Evolutionary conservation across 2,888 invertebrate species (phyloP).

Genomic region (Azorinus chamasolen): DNA sequence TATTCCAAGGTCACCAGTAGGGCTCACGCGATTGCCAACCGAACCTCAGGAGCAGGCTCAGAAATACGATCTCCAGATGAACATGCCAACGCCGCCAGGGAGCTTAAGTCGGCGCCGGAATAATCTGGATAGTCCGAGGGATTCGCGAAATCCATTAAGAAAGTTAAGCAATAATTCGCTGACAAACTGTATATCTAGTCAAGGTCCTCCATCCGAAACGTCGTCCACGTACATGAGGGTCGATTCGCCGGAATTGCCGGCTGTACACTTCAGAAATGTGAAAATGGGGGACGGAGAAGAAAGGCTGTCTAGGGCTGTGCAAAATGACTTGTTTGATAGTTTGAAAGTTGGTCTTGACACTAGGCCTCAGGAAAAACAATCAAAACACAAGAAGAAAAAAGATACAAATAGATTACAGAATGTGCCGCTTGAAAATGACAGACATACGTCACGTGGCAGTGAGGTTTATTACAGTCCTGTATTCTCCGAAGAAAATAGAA

Average conservation of each 20-base stretch:
- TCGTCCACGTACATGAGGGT: conserved; percentile 70
- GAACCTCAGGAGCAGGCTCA: conserved; percentile 57
- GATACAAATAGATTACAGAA: not conserved
- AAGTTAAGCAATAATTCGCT: conserved; percentile 76
- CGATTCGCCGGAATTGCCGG: conserved; percentile 84
- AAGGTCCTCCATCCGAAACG: conserved; percentile 66
- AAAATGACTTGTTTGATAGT: conserved; percentile 80
- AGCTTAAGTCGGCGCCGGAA: conserved; percentile 80
- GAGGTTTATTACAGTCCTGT: no score
- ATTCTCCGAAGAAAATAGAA: no score
- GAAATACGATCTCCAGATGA: conserved; percentile 63
- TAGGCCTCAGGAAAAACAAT: conserved; percentile 39
- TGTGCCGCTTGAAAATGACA: not conserved
- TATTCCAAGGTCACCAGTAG: conserved; percentile 53
- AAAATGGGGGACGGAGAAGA: conserved; percentile 71
- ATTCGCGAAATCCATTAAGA: conserved; percentile 73
- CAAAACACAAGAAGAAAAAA: conserved; percentile 46
- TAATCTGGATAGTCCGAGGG: conserved; percentile 73
- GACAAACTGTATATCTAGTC: conserved; percentile 75
- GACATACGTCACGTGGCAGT: not conserved
- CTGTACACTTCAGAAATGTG: conserved; percentile 83
- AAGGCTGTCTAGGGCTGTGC: conserved; percentile 66
- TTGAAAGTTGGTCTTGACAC: conserved; percentile 69
- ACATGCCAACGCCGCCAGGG: conserved; percentile 81
- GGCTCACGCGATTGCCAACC: conserved; percentile 11